A percentile compares a stretch with the other conserved stretches of the same genome.
Conservation (phyloP, 2,113 vertebrate species). For the Typhlomys cinereus region DNA sequence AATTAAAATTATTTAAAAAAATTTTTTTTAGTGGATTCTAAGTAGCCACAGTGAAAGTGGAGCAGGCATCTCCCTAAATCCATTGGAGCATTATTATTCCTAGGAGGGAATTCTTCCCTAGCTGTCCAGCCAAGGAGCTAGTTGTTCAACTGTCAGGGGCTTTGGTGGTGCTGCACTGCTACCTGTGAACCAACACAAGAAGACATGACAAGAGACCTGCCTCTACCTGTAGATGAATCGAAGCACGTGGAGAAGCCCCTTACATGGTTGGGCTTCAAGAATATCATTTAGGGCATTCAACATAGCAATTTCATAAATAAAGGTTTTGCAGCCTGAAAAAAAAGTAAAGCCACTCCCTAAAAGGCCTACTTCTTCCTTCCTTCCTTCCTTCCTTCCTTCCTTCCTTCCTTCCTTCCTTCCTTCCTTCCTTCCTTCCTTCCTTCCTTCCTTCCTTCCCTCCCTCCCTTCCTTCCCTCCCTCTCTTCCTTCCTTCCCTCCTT, state of each 20-base stretch:
- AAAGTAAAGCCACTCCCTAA: not conserved
- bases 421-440: not conserved
- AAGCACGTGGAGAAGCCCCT: not conserved
- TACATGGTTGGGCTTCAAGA: not conserved
- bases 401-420: too few species aligned
- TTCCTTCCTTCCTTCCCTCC: not conserved
- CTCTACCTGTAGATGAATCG: conserved; percentile 3
- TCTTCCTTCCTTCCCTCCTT: not conserved
- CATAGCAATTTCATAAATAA: conserved; percentile 48
- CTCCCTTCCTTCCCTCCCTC: not conserved
- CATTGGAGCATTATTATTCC: not conserved
- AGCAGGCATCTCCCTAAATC: conserved; percentile 1
- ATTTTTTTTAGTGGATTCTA: conserved; percentile 41
- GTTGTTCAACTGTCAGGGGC: not conserved
- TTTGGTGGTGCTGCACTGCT: not conserved
- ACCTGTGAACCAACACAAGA: not conserved
- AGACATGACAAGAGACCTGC: not conserved
- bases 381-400: not conserved
- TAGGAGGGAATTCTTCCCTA: not conserved
- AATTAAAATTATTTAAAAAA: conserved; percentile 1
- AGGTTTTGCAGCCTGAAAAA: not conserved
- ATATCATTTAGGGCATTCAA: conserved; percentile 38
- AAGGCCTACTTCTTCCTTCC: not conserved
- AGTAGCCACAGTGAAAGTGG: not conserved
- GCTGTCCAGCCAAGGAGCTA: not conserved